A percentile compares a stretch with the other conserved stretches of the same genome.
These are phyloP conservation scores for Eospalax fontanierii DNA, from an alignment of 2,797 vertebrate species.

Conservation along the genomic window DNA sequence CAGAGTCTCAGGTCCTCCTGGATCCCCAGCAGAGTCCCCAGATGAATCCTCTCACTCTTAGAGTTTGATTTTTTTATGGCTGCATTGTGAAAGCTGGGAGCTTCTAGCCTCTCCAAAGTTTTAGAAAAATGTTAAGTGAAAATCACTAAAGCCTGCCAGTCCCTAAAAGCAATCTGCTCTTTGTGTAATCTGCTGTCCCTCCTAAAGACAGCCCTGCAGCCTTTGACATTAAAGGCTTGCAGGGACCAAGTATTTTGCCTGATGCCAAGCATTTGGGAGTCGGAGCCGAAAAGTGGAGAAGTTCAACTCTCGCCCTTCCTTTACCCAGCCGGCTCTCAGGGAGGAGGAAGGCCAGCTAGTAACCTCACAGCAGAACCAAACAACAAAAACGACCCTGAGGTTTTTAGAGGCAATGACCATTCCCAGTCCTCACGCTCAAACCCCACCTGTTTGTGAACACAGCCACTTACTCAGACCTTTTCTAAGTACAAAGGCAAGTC, in stretches of 20 bases:
- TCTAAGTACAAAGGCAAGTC: background rate
- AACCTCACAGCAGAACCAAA: background rate
- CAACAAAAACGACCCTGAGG: background rate
- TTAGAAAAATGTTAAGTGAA: conserved; percentile 26
- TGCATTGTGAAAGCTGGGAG: background rate
- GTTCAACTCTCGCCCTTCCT: background rate
- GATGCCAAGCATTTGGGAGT: background rate
- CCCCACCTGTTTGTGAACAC: background rate
- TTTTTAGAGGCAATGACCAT: background rate
- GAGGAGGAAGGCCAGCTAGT: background rate
- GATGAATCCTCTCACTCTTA: background rate
- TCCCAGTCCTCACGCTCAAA: background rate
- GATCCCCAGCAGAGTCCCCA: background rate
- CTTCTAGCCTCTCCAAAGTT: background rate
- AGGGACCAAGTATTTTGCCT: background rate
- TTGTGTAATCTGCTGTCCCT: background rate
- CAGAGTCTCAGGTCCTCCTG: no score
- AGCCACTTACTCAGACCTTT: background rate
- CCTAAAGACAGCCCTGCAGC: background rate
- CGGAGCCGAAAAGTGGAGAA: conserved; percentile 14
- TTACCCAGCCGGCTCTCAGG: conserved; percentile 12
- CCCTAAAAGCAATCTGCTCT: background rate
- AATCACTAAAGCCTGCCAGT: background rate
- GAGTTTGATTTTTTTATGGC: background rate
- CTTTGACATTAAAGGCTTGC: background rate